Percentiles rank a stretch among this genome's conserved stretches.
Conservation (phyloP, 2,888 invertebrate species). For the Lepetodrilus schrolli region DNA sequence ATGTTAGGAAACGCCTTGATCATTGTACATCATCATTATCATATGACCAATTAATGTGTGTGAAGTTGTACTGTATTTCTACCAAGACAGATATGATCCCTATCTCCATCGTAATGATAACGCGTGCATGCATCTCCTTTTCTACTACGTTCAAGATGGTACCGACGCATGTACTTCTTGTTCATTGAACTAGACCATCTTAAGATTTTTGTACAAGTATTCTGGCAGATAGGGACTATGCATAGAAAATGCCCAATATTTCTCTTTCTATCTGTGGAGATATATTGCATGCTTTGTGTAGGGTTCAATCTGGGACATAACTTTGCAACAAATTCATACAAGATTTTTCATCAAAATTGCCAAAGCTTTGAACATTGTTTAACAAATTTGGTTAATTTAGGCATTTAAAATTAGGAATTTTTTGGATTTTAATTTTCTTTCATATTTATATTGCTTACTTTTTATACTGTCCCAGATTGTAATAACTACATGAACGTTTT, state of each 20-base stretch:
- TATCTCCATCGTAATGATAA: background rate
- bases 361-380: background rate
- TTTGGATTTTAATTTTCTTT: background rate
- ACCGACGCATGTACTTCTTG: background rate
- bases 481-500: background rate
- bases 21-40: background rate
- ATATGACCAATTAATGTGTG: background rate
- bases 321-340: background rate
- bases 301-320: conserved; percentile 1
- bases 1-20: background rate
- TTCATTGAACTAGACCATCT: background rate
- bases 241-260: background rate
- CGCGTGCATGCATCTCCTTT: conserved; percentile 11
- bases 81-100: background rate
- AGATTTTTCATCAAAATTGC: background rate
- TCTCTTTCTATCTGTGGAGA: background rate
- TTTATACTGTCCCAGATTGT: background rate
- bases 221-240: conserved; percentile 15
- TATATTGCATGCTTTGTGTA: background rate
- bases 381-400: background rate
- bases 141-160: background rate
- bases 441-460: background rate
- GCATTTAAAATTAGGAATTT: background rate
- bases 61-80: conserved; percentile 6
- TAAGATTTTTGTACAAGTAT: conserved; percentile 5